These are phyloP conservation scores for Litoditis marina DNA, from an alignment of 2,888 invertebrate genomes.

Conservation along the genomic window DNA sequence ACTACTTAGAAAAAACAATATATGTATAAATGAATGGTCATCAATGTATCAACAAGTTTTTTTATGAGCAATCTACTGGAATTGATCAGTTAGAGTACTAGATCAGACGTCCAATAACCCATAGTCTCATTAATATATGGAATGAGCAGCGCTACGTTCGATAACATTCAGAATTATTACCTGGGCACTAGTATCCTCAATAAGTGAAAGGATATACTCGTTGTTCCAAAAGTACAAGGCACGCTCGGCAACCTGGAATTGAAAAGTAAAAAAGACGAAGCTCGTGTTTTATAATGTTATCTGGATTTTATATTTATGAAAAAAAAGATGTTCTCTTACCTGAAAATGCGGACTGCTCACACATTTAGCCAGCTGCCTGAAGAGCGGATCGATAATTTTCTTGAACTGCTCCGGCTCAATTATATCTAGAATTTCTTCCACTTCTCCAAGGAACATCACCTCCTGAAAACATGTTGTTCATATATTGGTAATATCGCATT, in stretches of 20 bases:
- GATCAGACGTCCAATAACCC: no score
- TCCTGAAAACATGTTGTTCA: constrained; percentile 63
- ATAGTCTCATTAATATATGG: no score
- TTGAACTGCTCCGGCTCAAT: constrained; percentile 98
- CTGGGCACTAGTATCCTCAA: constrained; percentile 92
- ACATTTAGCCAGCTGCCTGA: constrained; percentile 96
- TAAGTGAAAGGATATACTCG: constrained; percentile 97
- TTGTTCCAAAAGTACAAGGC: constrained; percentile 99
- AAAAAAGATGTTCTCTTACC: constrained; percentile 68
- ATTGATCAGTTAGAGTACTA: background rate
- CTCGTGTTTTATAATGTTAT: background rate
- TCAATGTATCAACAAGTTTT: no score
- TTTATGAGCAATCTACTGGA: background rate
- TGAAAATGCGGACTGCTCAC: constrained; percentile 99
- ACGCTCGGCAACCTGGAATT: constrained; percentile 86
- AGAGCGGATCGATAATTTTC: constrained; percentile 94
- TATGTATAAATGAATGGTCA: no score
- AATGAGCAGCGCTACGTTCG: no score
- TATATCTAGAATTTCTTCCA: constrained; percentile 98
- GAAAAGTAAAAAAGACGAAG: background rate
- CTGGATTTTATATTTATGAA: background rate
- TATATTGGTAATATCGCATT: background rate
- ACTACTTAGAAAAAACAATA: background rate
- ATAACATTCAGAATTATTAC: constrained; percentile 19
- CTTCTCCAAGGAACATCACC: constrained; percentile 99